Conservation (phyloP, 1,140 invertebrate genomes). For the Stenopsyche tienmushanensis region DNA sequence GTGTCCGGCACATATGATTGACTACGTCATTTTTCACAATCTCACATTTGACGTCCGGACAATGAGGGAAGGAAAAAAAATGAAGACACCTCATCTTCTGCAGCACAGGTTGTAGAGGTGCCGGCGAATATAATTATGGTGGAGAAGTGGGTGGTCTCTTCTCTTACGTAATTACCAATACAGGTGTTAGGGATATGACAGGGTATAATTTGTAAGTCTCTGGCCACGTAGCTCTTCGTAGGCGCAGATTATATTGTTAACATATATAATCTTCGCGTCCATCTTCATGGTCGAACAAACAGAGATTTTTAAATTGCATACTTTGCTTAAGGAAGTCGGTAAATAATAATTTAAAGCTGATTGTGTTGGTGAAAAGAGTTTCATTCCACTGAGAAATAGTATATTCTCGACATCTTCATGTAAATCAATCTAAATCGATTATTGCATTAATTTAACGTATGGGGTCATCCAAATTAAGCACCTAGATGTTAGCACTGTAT, state of each 20-base stretch:
- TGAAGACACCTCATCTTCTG: neutral
- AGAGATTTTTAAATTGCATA: neutral
- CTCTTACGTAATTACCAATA: neutral
- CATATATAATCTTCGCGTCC: neutral
- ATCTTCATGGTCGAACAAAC: neutral
- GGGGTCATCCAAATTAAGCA: too few species aligned
- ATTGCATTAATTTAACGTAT: too few species aligned
- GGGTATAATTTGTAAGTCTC: neutral
- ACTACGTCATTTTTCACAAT: constrained; percentile 22
- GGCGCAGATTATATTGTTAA: neutral
- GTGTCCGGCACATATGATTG: too few species aligned
- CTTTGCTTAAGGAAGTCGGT: too few species aligned
- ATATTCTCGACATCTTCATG: too few species aligned
- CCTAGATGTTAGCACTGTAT: too few species aligned
- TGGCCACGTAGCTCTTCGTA: too few species aligned
- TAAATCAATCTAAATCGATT: too few species aligned
- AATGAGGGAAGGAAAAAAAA: constrained; percentile 2
- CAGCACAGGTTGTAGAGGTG: too few species aligned
- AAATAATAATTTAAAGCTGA: too few species aligned
- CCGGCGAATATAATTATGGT: neutral
- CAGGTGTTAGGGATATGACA: constrained; percentile 1
- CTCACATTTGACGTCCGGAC: constrained; percentile 2
- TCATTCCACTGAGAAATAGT: too few species aligned
- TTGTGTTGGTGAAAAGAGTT: too few species aligned
- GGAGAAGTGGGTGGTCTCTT: neutral